Base-by-base conservation (phyloP, 1,140 invertebrate genomes). In the Neodiprion virginianus region DNA sequence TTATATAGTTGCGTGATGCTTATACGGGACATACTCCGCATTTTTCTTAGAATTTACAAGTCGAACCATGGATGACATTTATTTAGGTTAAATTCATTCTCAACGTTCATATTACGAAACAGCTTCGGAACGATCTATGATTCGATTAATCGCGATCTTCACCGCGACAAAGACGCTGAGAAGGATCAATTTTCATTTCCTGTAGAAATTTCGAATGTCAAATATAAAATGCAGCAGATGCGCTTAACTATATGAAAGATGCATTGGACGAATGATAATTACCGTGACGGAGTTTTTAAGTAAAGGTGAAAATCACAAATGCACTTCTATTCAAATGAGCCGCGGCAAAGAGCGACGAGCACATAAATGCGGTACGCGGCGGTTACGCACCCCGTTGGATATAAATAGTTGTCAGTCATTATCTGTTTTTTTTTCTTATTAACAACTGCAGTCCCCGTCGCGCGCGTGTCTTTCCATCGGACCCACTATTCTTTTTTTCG, bases 401-500 rank as follows among this genome's bases (percentile, higher is more conserved):
- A 61, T 61, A 61, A 61, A 61, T 61, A 61, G 53, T 61, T 61
- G 53, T 61, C 53, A 61, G 53, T 61, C 53, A 61, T 61, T 61
- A 61, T 61, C 53, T 61, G 53, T 8, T 61, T 61, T 61, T 61
- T 61, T 61, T 17, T 61, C 53, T 61, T 61, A 61, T 61, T 61
- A 61, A 61, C 72, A 49, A 69, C 17, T 14, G 40, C 61, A 75
- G 47, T 53, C n/a, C 47, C 23, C 71, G 21, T 53, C 50, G 40
- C 68, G 40, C 69, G 69, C 67, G 17, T 67, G 65, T 74, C 53
- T 21, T 28, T 65, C 67, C 67, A 14, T 8, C 17, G 47, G 53
- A 69, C 61, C 49, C 48, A 21, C 65, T 7, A 50, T 48, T 21
- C 17, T 66, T 48, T n/a, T 48, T 66, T 66, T 80, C 71, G 69